Base-by-base conservation (phyloP, 2,888 invertebrate genomes). In the Encarsia formosa region DNA sequence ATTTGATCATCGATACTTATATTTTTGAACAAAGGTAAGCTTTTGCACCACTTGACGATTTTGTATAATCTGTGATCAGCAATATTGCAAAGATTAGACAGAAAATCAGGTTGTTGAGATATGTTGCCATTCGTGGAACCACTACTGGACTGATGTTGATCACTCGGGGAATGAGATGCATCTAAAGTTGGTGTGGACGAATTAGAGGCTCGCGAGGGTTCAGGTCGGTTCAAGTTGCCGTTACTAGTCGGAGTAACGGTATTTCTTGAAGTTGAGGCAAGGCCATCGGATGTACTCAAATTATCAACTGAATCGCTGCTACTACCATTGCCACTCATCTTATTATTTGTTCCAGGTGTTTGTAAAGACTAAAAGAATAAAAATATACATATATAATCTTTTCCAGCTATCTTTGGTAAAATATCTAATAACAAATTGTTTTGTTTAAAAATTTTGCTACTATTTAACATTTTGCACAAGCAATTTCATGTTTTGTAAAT, bases 1-100 rank as follows among this genome's bases (percentile, higher is more conserved):
- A 96, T 97, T 79, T 97, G 97, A 79, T 97, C 97, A 77, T 97
- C 97, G 74, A 96, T 96, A 66, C 93, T 91, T 65, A 97, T 95
- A 76, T 94, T 92, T 73, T 95, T 93, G 74, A 97, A 97, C 22
- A 97, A 82, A 15, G 97, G 96, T 72, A 97, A 77, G 74, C 94
- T 95, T 75, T 97, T 92, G 78, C 96, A 96, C 97, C 97, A 97
- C 73, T 96, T 94, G 58, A 97, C 97, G 63, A 97, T 94, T 79
- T 96, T 94, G 74, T 96, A 97, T 16, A 97, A 82, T 41, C 96
- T 81, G 74, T 95, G 91, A 75, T 97, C 97, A 39, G 96, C 96
- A 56, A 94, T 93, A 71, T 91, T 90, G 79, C 92, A 93, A 67
- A 94, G 80, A 75, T 91, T 91, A 2, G 91, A 90, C 46, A 93